Evolutionary conservation across 2,888 invertebrate genomes (phyloP), one percentile per base, ranked within the genome.

Genomic region (Phrixothrix hirtus): DNA sequence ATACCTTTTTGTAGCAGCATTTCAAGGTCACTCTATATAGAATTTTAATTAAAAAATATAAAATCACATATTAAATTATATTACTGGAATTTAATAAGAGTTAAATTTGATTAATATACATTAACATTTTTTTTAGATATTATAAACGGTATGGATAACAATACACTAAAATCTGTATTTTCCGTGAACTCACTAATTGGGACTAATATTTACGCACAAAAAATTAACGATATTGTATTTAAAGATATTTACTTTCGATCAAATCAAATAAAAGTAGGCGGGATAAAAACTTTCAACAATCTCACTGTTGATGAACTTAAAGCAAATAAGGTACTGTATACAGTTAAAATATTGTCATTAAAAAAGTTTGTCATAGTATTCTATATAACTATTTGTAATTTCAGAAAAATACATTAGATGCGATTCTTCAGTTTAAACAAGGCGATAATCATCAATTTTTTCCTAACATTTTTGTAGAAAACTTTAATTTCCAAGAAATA

Each of bases 401-500:
- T 43, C 35, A 62, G 61, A 49, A 41, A 29, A 21, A 55, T 12
- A 38, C 41, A 5, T 42, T 32, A 2, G 38, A 48, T 21, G 21
- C 45, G 6, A 13, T 56, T 30, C 25, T 41, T 21, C 6, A 48
- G 6, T 43, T 60, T 34, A 34, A 30, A 11, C 45, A 56, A 45
- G 34, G 31, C 12, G 46, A 53, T 7, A 48, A 41, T 41, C 62
- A 57, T 42, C 41, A 51, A 14, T 70, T 68, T 41, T 54, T 45
- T 21, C 21, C 56, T 4, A 56, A 67, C 36, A 49, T 72, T 4
- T 48, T 41, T 11, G 61, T 74, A 31, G 60, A 65, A 36, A 65
- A 72, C 58, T 58, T 74, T 21, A 46, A 61, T 13, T 67, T 71
- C 10, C 63, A 70, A 41, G 58, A 54, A 13, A 72, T 75, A 26